Conservation (phyloP, 2,113 vertebrate species). For the Penelope pileata region DNA sequence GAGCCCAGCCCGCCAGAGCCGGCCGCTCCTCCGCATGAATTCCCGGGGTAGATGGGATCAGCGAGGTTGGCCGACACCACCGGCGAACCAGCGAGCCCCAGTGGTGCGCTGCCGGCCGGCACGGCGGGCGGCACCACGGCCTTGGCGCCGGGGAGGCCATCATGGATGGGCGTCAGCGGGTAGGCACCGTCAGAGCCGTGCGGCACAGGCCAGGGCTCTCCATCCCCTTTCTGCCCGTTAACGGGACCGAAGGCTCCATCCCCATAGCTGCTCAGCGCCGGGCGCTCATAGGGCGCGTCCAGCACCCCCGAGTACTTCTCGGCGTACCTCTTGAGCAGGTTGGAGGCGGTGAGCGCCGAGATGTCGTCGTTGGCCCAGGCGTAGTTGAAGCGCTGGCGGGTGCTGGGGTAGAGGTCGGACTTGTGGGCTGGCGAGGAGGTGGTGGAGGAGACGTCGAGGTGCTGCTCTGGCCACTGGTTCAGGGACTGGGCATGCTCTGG, state of each 20-base stretch:
- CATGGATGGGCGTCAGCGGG: constrained; percentile 83
- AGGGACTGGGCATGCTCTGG: constrained; percentile 98
- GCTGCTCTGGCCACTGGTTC: constrained; percentile 99
- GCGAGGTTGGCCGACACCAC: constrained; percentile 83
- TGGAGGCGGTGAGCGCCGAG: constrained; percentile 94
- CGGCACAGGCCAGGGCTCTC: constrained; percentile 87
- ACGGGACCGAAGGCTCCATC: constrained; percentile 84
- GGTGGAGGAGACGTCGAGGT: constrained; percentile 97
- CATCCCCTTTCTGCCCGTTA: constrained; percentile 87
- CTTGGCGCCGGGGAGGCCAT: constrained; percentile 84
- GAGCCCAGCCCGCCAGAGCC: constrained; percentile 72
- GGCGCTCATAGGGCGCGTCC: constrained; percentile 90
- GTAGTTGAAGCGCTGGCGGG: constrained; percentile 88
- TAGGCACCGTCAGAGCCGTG: constrained; percentile 85
- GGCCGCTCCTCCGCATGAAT: constrained; percentile 70
- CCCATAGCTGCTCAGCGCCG: constrained; percentile 79
- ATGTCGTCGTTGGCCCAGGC: constrained; percentile 98
- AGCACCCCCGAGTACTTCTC: constrained; percentile 94
- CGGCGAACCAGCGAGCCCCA: constrained; percentile 79
- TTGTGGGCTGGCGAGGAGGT: constrained; percentile 96
- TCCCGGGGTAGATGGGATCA: constrained; percentile 86
- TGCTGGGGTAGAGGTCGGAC: constrained; percentile 84
- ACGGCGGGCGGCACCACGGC: constrained; percentile 26
- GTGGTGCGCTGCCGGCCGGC: constrained; percentile 42
- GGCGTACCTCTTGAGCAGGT: constrained; percentile 95